phyloP scores from a whole-genome alignment of 2,888 invertebrate species.

The Deroplatys truncata region DNA sequence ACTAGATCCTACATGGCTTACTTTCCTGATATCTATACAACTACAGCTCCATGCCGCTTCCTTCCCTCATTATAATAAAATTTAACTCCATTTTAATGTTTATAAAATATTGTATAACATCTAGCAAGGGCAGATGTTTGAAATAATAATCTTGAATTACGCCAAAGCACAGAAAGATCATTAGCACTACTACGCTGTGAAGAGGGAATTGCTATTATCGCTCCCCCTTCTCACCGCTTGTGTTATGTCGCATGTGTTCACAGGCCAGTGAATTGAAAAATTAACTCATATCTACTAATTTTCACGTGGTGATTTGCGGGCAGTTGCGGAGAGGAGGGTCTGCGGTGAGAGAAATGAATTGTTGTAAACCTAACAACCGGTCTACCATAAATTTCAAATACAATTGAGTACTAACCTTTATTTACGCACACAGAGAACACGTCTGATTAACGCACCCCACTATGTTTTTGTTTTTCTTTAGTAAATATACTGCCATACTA shows the following conservation, averaged over 20 bases:
- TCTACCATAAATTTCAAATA: not conserved
- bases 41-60: too few species aligned
- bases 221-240: too few species aligned
- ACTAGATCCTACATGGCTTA: too few species aligned
- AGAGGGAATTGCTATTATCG: not conserved
- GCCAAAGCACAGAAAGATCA: not conserved
- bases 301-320: not conserved
- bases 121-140: too few species aligned
- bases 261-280: slow-evolving; percentile 1
- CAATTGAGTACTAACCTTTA: not conserved
- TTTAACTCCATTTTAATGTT: not conserved
- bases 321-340: not conserved
- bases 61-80: too few species aligned
- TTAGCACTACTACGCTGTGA: not conserved
- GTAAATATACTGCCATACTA: too few species aligned
- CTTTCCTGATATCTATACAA: too few species aligned
- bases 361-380: not conserved
- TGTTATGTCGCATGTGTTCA: not conserved
- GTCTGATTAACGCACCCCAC: not conserved
- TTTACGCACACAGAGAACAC: not conserved
- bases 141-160: not conserved
- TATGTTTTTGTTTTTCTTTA: not conserved
- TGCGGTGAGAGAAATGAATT: not conserved
- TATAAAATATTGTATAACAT: not conserved
- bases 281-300: not conserved